Base-by-base conservation (phyloP, 2,797 vertebrate genomes). In the Rhinichthys osculus region DNA sequence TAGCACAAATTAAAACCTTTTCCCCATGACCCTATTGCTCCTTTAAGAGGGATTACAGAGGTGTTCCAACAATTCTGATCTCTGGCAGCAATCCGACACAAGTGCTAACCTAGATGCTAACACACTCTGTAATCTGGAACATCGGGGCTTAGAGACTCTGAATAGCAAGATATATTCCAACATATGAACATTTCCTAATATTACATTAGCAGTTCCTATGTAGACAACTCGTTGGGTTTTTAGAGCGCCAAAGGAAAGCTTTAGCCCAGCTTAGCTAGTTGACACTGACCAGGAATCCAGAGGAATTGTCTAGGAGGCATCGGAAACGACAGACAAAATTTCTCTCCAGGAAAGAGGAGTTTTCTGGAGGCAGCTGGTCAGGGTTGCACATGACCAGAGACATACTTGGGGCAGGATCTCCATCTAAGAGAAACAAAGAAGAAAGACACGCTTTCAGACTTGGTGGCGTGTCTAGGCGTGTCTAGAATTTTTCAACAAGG, bases 281-380 rank as follows among this genome's bases (percentile, higher is more conserved):
- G 6, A 8, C 17, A 89, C 91, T 82, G 87, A 97, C 96, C 95
- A 96, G 92, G 85, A 97, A 97, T 73, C 96, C 96, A 0, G 95
- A 96, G 44, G 96, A 97, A 88, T 95, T 97, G 91, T 97, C 96
- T 81, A 97, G 92, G 3, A 97, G 93, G 93, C 97, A 97, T 87
- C 95, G 94, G 88, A 97, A 96, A 72, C 95, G 95, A 84, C 97
- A 97, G 80, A 96, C 89, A 70, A 97, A 97, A 90, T 87, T 96
- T 81, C 95, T 95, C 90, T 97, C 96, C 85, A 94, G 9, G 17
- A 94, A 96, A 82, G 92, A 94, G 0, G 91, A 93, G 85, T 95
- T 94, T 85, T 96, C 92, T 0, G 91, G 93, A 1, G 81, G 87
- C 47, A 94, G 91, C 19, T 93, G 94, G 1, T 93, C 93, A 0